phyloP scores from a whole-genome alignment of 2,888 invertebrate species.

The Thysanoteuthis rhombus region DNA sequence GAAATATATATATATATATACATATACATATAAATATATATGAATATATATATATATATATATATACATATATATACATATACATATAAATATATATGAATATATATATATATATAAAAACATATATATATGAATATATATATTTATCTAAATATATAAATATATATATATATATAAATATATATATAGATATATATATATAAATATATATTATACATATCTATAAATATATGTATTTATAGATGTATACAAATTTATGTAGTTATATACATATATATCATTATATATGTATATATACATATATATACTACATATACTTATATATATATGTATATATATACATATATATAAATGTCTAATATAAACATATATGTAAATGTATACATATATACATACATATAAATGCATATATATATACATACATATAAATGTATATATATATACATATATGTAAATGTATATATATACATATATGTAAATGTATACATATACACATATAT shows the following conservation, averaged over 20 bases:
- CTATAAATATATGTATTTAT: too few relatives aligned
- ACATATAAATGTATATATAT: background rate
- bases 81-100: background rate
- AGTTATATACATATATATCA: too few relatives aligned
- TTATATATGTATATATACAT: background rate
- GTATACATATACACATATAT: constrained; percentile 32
- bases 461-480: constrained; percentile 15
- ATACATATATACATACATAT: background rate
- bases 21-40: background rate
- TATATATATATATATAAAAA: background rate
- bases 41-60: background rate
- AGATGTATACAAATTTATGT: too few relatives aligned
- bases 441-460: background rate
- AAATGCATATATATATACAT: background rate
- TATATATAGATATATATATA: too few relatives aligned
- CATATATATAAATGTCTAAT: too few relatives aligned
- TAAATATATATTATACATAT: too few relatives aligned
- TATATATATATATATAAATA: background rate
- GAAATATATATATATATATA: background rate
- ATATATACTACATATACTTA: too few relatives aligned
- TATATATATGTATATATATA: too few relatives aligned
- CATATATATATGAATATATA: background rate
- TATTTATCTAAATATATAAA: background rate
- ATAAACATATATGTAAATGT: too few relatives aligned
- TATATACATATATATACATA: background rate